A percentile compares a stretch with the other conserved stretches of the same genome.
Evolutionary conservation across 2,797 vertebrate species (phyloP).

Genomic region (Takifugu ocellatus): DNA sequence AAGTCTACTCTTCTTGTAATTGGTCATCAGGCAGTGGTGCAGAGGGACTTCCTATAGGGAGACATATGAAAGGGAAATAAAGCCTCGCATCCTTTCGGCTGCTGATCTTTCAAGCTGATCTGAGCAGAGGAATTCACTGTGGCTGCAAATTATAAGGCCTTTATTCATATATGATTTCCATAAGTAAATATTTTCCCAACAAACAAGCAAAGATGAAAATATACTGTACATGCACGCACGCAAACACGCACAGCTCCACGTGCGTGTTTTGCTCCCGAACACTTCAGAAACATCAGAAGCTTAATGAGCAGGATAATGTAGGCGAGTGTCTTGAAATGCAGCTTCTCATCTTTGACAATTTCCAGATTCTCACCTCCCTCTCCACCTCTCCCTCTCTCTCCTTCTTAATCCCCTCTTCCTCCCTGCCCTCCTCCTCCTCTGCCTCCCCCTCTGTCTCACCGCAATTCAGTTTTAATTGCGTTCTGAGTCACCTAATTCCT

Average conservation of each 20-base stretch:
- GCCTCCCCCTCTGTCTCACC: slow-evolving; percentile 53
- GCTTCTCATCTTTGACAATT: slow-evolving; percentile 34
- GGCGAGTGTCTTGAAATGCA: slow-evolving; percentile 50
- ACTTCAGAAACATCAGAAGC: slow-evolving; percentile 31
- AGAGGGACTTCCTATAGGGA: no score
- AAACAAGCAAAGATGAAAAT: slow-evolving; percentile 48
- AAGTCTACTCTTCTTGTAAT: no score
- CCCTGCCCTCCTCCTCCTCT: slow-evolving; percentile 37
- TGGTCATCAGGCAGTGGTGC: no score
- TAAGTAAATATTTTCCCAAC: slow-evolving; percentile 41
- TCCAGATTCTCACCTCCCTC: slow-evolving; percentile 34
- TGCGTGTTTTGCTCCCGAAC: slow-evolving; percentile 26
- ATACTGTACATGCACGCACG: slow-evolving; percentile 30
- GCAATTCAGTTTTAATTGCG: slow-evolving; percentile 70
- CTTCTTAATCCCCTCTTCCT: slow-evolving; percentile 45
- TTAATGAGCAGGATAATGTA: slow-evolving; percentile 58
- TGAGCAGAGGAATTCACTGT: slow-evolving; percentile 24
- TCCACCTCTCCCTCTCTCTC: slow-evolving; percentile 31
- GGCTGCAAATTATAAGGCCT: slow-evolving; percentile 35
- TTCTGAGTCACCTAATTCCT: slow-evolving; percentile 68
- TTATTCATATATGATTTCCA: slow-evolving; percentile 51
- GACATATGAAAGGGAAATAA: no score
- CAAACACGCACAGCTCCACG: slow-evolving; percentile 18
- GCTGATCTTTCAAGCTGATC: slow-evolving; percentile 50
- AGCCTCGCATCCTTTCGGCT: slow-evolving; percentile 23